These are phyloP conservation scores for Drosophila atripex DNA, from an alignment of 2,888 invertebrate species.

Conservation along the genomic window DNA sequence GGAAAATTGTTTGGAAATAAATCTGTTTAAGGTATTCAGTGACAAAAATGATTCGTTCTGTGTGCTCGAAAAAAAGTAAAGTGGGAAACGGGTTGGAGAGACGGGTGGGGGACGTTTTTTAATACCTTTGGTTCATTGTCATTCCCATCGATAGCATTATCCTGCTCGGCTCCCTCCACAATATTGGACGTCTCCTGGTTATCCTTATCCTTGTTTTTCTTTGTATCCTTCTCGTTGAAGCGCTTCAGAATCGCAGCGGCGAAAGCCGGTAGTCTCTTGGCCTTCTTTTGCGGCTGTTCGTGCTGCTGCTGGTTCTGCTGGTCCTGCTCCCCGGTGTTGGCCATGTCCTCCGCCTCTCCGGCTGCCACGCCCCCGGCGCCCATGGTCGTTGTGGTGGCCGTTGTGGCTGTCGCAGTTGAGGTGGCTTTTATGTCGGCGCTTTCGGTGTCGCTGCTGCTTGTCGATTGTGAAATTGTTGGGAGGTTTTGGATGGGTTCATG, in stretches of 20 bases:
- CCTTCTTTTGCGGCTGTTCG: slow-evolving; percentile 56
- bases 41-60: slow-evolving; percentile 4
- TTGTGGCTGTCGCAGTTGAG: slow-evolving; percentile 79
- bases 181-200: slow-evolving; percentile 50
- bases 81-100: slow-evolving; percentile 16
- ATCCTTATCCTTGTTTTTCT: slow-evolving; percentile 62
- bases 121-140: slow-evolving; percentile 83
- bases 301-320: slow-evolving; percentile 60
- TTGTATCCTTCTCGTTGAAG: slow-evolving; percentile 77
- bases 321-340: slow-evolving; percentile 32
- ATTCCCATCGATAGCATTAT: slow-evolving; percentile 75
- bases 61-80: slow-evolving; percentile 12
- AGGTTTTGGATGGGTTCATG: slow-evolving; percentile 58
- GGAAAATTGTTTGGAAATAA: background rate
- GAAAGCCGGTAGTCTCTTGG: slow-evolving; percentile 81
- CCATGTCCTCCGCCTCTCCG: slow-evolving; percentile 27
- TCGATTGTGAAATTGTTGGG: slow-evolving; percentile 62
- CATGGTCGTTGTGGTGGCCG: slow-evolving; percentile 69
- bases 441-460: slow-evolving; percentile 88
- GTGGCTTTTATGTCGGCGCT: slow-evolving; percentile 86
- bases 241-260: slow-evolving; percentile 81
- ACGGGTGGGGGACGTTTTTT: slow-evolving; percentile 49
- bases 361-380: slow-evolving; percentile 31
- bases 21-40: background rate
- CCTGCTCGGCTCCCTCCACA: slow-evolving; percentile 61